These are phyloP conservation scores for Teleogryllus occipitalis DNA, from an alignment of 1,140 invertebrate species.

Conservation along the genomic window DNA sequence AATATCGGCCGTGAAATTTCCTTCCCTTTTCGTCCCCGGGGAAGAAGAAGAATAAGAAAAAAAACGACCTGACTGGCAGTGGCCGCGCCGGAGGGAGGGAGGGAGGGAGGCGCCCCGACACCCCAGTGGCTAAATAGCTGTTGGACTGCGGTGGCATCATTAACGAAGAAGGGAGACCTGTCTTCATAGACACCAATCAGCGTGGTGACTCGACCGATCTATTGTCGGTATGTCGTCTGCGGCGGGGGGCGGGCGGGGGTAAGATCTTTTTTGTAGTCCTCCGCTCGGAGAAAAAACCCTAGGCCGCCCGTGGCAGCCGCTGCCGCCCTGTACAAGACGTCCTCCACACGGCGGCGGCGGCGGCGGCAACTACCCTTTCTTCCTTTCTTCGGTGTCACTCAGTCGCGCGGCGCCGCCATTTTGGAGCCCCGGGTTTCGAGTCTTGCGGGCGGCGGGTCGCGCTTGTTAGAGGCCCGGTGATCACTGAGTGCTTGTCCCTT, in stretches of 20 bases:
- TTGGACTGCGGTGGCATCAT: neutral
- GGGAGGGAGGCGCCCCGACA: neutral
- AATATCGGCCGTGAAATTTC: neutral
- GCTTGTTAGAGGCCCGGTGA: too few relatives aligned
- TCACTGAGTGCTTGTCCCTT: too few relatives aligned
- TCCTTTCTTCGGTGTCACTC: neutral
- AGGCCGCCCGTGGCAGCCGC: too few relatives aligned
- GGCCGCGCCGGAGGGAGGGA: neutral
- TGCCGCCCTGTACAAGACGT: neutral
- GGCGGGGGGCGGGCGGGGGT: neutral
- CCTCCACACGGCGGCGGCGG: neutral
- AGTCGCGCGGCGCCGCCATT: too few relatives aligned
- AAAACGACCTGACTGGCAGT: neutral
- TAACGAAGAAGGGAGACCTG: neutral
- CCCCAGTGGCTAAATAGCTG: neutral
- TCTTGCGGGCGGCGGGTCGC: too few relatives aligned
- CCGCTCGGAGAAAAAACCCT: neutral
- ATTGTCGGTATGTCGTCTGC: neutral
- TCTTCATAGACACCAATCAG: conserved; percentile 4
- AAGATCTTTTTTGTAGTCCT: neutral
- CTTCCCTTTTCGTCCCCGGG: neutral
- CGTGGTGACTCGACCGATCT: neutral
- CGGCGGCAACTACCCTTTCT: neutral
- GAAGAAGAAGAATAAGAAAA: neutral
- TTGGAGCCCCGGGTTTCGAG: too few relatives aligned